Percentiles rank a stretch among this genome's conserved stretches.
Conservation (phyloP, 2,113 vertebrate genomes). For the Brienomyrus longianalis region DNA sequence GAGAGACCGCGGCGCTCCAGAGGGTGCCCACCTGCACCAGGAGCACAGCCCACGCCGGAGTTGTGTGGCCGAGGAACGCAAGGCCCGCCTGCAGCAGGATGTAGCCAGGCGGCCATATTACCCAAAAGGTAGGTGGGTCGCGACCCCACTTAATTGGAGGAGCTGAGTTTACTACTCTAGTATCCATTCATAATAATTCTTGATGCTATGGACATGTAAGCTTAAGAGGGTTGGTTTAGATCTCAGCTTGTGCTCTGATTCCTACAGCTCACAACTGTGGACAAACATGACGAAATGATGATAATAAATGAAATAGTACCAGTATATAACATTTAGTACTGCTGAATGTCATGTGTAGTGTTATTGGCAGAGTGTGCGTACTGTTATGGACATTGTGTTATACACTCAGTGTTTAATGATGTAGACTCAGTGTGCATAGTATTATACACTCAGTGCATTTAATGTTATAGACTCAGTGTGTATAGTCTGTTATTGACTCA, state of each 20-base stretch:
- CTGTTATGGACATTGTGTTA: neutral
- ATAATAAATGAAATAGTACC: neutral
- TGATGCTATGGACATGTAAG: neutral
- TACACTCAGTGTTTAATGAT: neutral
- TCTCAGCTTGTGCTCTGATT: neutral
- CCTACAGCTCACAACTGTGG: neutral
- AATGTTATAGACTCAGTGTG: neutral
- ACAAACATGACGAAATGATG: neutral
- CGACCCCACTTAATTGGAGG: neutral
- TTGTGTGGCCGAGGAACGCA: conserved; percentile 76
- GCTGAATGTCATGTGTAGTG: neutral
- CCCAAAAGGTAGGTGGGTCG: conserved; percentile 82
- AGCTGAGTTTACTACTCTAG: neutral
- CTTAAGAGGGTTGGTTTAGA: neutral
- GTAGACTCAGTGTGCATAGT: neutral
- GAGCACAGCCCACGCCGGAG: conserved; percentile 82
- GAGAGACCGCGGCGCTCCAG: conserved; percentile 84
- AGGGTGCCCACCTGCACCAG: conserved; percentile 59
- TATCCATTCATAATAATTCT: neutral
- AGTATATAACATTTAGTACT: neutral
- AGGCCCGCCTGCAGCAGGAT: conserved; percentile 79
- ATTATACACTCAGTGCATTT: no score
- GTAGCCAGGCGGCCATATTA: conserved; percentile 91
- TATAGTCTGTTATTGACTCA: neutral
- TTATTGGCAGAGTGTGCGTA: neutral